Evolutionary conservation across 2,113 vertebrate species (phyloP).

Genomic region (Galemys pyrenaicus): DNA sequence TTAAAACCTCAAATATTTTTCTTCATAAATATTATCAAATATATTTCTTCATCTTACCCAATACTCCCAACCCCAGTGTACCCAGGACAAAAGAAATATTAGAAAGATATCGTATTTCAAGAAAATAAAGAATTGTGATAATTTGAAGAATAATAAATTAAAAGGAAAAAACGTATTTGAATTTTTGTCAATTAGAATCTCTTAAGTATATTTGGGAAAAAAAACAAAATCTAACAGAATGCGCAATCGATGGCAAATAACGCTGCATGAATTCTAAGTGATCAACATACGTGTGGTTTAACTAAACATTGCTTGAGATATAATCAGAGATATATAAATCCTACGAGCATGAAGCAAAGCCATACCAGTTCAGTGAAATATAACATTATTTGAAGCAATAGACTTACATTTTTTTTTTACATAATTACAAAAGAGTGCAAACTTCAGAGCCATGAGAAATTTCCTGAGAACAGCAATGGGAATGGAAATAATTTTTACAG

Average conservation of each 20-base stretch:
- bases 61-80: background rate
- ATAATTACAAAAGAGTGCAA: background rate
- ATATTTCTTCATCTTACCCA: background rate
- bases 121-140: background rate
- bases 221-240: background rate
- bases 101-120: background rate
- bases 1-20: background rate
- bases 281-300: background rate
- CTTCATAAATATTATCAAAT: background rate
- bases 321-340: conserved; percentile 12
- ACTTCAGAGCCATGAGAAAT: background rate
- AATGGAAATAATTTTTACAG: conserved; percentile 12
- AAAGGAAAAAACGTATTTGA: background rate
- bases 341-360: background rate
- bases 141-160: background rate
- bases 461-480: background rate
- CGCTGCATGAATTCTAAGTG: background rate
- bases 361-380: background rate
- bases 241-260: background rate
- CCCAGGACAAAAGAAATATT: background rate
- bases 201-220: background rate
- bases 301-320: background rate
- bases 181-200: background rate
- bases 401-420: background rate
- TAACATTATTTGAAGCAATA: background rate